phyloP scores from a whole-genome alignment of 2,888 invertebrate species.

The Odontothrips loti region DNA sequence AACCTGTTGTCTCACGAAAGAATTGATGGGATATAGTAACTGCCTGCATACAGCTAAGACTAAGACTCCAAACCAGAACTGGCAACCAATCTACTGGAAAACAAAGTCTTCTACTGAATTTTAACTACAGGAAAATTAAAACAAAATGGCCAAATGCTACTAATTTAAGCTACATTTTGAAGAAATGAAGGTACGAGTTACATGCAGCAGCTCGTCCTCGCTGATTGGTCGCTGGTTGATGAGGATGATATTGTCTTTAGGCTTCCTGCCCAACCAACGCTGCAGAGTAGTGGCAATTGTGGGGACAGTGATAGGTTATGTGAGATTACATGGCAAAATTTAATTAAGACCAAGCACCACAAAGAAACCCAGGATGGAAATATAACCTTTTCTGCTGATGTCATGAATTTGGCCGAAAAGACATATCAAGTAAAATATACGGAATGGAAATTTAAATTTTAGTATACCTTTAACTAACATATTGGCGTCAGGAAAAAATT shows the following conservation, averaged over 20 bases:
- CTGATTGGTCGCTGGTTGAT: conserved; percentile 24
- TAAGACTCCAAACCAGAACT: too few relatives aligned
- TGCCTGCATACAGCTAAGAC: too few relatives aligned
- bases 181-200: background rate
- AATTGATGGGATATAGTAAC: background rate
- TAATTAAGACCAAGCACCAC: background rate
- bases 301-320: background rate
- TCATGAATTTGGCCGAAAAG: background rate
- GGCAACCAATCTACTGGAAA: too few relatives aligned
- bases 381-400: background rate
- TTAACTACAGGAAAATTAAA: too few relatives aligned
- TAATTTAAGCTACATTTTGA: too few relatives aligned
- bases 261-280: conserved; percentile 23
- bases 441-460: background rate
- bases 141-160: too few relatives aligned
- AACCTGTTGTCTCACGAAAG: background rate
- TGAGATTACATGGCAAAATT: background rate
- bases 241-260: conserved; percentile 23
- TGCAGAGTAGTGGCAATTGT: background rate
- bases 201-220: conserved; percentile 25
- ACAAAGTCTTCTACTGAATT: too few relatives aligned
- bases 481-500: background rate
- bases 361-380: background rate
- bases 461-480: background rate
- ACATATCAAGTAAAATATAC: background rate